Evolutionary conservation across 2,797 vertebrate genomes (phyloP), one percentile per base, ranked within the genome.

Genomic region (Phoebastria nigripes): DNA sequence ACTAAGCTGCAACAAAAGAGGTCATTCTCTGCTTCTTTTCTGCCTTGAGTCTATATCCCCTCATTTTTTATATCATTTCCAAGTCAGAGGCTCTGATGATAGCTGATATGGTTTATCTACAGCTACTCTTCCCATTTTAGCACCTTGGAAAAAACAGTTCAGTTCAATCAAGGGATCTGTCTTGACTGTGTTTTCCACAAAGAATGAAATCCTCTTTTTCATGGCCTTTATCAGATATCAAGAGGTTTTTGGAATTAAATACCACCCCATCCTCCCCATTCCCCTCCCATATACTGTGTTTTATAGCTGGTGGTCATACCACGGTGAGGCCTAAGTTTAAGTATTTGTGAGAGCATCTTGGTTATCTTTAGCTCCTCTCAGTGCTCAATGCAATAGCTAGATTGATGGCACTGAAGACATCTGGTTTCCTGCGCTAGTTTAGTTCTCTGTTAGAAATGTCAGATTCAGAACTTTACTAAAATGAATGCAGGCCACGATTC

Each of bases 181-280:
- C 35, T 79, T 54, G 24, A 63, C 19, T 76, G 4, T 33, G 3
- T 63, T 93, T 89, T 49, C 51, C 31, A 56, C 22, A 65, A 19
- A 37, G 14, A 90, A 78, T 42, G 6, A 90, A 71, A 81, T 54
- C 70, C 3, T 5, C 5, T 54, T 70, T 82, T 90, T 74, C 16
- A 49, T 46, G 26, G 11, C 6, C 5, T 76, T 93, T 72, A 58
- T 87, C 14, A 55, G 6, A 3, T 33, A 73, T 25, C 17, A 73
- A 28, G 29, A 58, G 4, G 11, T 13, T 87, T 89, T 69, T 69
- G 16, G 31, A 87, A 69, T 41, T 51, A 61, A 61, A 63, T 41
- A n/a, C 5, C 14, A 44, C 21, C 5, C 20, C 1, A 0, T 37
- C 5, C 11, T 87, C 14, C 25, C 20, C 4, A 2, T 13, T 1